Evolutionary conservation across 2,113 vertebrate species (phyloP).

Genomic region (Megaleporinus macrocephalus): DNA sequence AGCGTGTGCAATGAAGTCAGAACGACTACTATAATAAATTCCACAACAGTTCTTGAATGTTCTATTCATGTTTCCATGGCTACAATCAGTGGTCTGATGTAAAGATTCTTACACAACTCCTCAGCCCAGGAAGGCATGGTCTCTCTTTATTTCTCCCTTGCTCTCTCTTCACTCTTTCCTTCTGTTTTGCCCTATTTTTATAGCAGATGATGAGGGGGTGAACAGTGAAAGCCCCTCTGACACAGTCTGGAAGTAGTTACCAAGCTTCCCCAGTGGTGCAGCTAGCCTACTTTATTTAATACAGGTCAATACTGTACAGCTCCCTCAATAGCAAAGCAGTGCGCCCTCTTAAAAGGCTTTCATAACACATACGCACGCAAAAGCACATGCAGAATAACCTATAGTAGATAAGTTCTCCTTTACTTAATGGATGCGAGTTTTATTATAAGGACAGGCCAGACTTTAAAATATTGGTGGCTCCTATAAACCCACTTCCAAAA

Average conservation of each 20-base stretch:
- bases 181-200: constrained; percentile 44
- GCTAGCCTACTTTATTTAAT: constrained; percentile 59
- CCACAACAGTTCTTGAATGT: constrained; percentile 21
- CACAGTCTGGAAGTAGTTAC: constrained; percentile 47
- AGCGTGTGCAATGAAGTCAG: neutral
- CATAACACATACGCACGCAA: constrained; percentile 2
- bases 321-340: constrained; percentile 25
- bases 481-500: no score
- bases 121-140: constrained; percentile 1
- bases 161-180: neutral
- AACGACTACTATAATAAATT: constrained; percentile 7
- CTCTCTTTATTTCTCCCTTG: constrained; percentile 5
- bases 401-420: neutral
- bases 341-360: constrained; percentile 30
- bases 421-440: neutral
- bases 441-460: neutral
- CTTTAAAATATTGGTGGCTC: neutral
- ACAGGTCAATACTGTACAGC: constrained; percentile 53
- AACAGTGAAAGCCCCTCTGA: constrained; percentile 55
- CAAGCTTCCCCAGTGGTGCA: constrained; percentile 45
- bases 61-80: constrained; percentile 44
- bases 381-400: neutral
- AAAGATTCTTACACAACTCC: constrained; percentile 15
- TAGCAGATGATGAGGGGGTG: constrained; percentile 44
- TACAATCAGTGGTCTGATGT: constrained; percentile 41